Evolutionary conservation across 2,888 invertebrate genomes (phyloP).

Genomic region (Mesorhabditis sp.): DNA sequence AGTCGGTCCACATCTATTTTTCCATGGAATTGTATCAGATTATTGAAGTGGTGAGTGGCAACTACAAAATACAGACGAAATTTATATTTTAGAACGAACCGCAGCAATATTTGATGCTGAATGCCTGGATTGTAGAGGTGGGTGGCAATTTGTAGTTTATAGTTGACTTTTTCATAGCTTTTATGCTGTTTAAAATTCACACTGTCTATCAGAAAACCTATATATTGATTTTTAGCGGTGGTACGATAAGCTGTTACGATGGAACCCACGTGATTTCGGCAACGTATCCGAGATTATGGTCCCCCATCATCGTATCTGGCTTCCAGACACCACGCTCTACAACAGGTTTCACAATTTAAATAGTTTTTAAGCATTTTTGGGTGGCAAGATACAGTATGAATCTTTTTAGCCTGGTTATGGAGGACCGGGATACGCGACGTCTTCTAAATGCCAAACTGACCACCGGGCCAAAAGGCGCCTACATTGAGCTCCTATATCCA

Average conservation of each 20-base stretch:
- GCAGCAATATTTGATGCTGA: slow-evolving; percentile 52
- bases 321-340: slow-evolving; percentile 48
- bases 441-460: slow-evolving; percentile 44
- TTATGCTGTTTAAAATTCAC: background rate
- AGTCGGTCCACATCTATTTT: slow-evolving; percentile 49
- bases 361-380: background rate
- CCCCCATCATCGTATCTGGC: slow-evolving; percentile 42
- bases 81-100: slow-evolving; percentile 50
- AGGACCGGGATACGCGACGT: slow-evolving; percentile 44
- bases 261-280: slow-evolving; percentile 45
- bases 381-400: too few species aligned
- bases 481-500: slow-evolving; percentile 48
- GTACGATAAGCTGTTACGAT: slow-evolving; percentile 44
- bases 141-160: slow-evolving; percentile 6
- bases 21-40: slow-evolving; percentile 56
- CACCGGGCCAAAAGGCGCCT: slow-evolving; percentile 35
- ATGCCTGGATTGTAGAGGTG: slow-evolving; percentile 56
- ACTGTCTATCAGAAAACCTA: background rate
- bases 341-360: slow-evolving; percentile 28
- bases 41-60: slow-evolving; percentile 46
- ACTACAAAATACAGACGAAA: background rate
- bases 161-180: background rate
- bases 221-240: slow-evolving; percentile 36
- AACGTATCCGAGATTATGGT: slow-evolving; percentile 44
- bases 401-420: slow-evolving; percentile 42